Evolutionary conservation across 2,888 invertebrate genomes (phyloP).

Genomic region (Lithodes maja): DNA sequence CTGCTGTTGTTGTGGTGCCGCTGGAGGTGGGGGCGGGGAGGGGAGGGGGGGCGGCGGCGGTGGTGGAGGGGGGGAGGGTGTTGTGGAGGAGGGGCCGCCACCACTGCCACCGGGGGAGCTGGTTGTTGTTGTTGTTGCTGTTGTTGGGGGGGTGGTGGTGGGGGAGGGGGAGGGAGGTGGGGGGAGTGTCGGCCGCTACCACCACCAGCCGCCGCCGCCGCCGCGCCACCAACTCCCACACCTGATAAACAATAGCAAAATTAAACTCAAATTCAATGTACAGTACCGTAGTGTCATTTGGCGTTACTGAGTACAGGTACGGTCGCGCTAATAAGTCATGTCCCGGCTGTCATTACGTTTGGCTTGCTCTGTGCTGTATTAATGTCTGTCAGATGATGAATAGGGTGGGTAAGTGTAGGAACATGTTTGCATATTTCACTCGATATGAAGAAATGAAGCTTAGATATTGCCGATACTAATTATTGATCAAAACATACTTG

Average conservation of each 20-base stretch:
- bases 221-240: not conserved
- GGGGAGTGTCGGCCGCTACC: conserved; percentile 4
- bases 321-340: too few species aligned
- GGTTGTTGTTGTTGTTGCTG: not conserved
- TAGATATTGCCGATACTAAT: too few species aligned
- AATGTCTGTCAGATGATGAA: not conserved
- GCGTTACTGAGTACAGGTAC: too few species aligned
- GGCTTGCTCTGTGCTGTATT: not conserved
- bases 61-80: conserved; percentile 43
- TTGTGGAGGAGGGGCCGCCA: conserved; percentile 48
- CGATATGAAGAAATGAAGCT: too few species aligned
- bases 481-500: too few species aligned
- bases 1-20: conserved; percentile 43
- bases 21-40: conserved; percentile 40
- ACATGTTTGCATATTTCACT: too few species aligned
- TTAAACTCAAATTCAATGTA: not conserved
- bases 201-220: not conserved
- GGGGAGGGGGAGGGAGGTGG: conserved; percentile 9
- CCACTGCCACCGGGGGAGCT: conserved; percentile 53
- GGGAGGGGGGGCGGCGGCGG: conserved; percentile 49
- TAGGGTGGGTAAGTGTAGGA: too few species aligned
- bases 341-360: too few species aligned
- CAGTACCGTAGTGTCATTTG: too few species aligned
- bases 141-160: not conserved
- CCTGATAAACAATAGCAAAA: not conserved